A percentile compares a stretch with the other conserved stretches of the same genome.
Evolutionary conservation across 1,140 invertebrate genomes (phyloP).

Genomic region (Gonatopus flavifemur): DNA sequence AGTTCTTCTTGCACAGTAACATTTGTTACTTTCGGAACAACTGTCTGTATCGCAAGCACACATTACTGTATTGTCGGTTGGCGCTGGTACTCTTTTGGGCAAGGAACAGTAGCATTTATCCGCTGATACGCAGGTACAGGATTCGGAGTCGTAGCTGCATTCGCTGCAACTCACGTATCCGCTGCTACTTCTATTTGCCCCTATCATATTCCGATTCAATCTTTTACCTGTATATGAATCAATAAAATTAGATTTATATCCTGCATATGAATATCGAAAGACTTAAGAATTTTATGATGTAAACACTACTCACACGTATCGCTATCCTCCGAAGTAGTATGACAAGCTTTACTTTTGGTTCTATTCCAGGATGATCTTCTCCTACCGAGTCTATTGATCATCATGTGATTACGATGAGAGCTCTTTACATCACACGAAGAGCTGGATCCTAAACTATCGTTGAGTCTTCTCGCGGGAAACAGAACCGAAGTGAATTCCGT

Average conservation of each 20-base stretch:
- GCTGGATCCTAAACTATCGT: constrained; percentile 52
- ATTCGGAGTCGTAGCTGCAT: constrained; percentile 79
- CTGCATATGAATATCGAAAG: not conserved
- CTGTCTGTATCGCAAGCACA: constrained; percentile 83
- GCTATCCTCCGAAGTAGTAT: constrained; percentile 67
- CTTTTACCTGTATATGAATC: constrained; percentile 39
- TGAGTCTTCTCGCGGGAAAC: constrained; percentile 54
- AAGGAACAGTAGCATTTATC: constrained; percentile 78
- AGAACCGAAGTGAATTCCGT: constrained; percentile 60
- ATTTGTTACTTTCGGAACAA: constrained; percentile 85
- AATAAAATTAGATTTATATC: constrained; percentile 8
- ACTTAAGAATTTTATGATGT: constrained; percentile 3
- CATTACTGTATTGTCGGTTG: constrained; percentile 39
- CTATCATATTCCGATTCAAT: constrained; percentile 31
- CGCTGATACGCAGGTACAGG: constrained; percentile 72
- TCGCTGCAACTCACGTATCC: constrained; percentile 83
- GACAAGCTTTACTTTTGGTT: constrained; percentile 35
- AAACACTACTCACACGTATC: constrained; percentile 46
- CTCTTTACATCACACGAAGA: constrained; percentile 49
- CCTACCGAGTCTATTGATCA: constrained; percentile 45
- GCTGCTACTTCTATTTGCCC: constrained; percentile 55
- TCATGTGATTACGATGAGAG: constrained; percentile 43
- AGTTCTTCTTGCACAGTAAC: constrained; percentile 70
- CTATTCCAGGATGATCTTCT: constrained; percentile 42
- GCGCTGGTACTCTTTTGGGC: constrained; percentile 34